phyloP scores from a whole-genome alignment of 2,797 vertebrate species.

The Nyctalus aviator region DNA sequence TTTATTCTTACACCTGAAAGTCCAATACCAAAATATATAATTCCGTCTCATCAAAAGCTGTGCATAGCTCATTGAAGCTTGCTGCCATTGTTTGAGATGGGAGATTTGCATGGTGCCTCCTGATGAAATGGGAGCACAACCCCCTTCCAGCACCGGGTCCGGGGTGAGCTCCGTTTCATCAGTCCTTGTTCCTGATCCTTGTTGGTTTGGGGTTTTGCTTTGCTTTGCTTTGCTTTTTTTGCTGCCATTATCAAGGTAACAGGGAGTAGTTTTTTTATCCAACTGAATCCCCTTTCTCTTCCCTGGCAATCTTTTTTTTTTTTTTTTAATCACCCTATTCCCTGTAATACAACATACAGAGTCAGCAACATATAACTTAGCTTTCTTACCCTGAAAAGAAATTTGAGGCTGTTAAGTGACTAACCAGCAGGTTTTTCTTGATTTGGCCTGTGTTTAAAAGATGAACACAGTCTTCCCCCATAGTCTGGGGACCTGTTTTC shows the following conservation, averaged over 20 bases:
- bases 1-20: not conserved
- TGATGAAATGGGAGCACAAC: not conserved
- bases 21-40: not conserved
- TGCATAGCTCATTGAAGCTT: not conserved
- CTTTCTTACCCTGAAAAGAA: not conserved
- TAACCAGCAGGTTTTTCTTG: conserved; percentile 16
- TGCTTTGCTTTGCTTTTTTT: not conserved
- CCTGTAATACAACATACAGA: not conserved
- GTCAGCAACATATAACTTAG: not conserved
- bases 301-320: not conserved
- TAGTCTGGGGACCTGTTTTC: not conserved
- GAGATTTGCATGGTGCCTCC: not conserved
- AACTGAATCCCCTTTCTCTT: not conserved
- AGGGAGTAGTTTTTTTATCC: not conserved
- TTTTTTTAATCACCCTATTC: not conserved
- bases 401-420: not conserved
- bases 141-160: not conserved
- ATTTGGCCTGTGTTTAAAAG: not conserved
- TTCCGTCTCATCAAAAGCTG: not conserved
- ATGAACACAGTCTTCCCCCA: not conserved
- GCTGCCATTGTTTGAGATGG: not conserved
- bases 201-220: not conserved
- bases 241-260: not conserved
- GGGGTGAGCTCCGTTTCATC: not conserved
- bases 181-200: not conserved